These are phyloP conservation scores for Trachelus tabidus DNA, from an alignment of 2,888 invertebrate species.

Conservation along the genomic window DNA sequence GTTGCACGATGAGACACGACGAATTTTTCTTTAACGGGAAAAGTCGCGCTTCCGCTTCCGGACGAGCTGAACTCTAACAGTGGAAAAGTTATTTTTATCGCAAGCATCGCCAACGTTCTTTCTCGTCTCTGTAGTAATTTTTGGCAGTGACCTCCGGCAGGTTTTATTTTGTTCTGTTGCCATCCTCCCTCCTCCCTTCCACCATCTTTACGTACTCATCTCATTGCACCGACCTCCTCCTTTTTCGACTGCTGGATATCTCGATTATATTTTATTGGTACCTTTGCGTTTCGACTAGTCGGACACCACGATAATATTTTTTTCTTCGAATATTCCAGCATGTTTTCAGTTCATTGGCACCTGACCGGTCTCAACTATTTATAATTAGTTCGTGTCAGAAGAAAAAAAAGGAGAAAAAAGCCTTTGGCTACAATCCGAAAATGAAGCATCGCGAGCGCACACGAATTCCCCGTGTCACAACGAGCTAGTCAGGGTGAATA, in stretches of 20 bases:
- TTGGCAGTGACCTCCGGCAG: background rate
- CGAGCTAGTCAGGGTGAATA: background rate
- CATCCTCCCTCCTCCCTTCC: background rate
- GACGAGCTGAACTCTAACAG: background rate
- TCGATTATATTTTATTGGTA: background rate
- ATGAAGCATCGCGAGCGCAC: background rate
- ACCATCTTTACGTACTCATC: background rate
- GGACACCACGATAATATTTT: background rate
- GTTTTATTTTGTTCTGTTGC: background rate
- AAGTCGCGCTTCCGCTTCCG: background rate
- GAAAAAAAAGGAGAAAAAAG: background rate
- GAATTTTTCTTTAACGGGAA: background rate
- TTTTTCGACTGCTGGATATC: background rate
- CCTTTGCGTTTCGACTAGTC: background rate
- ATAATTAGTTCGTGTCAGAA: background rate
- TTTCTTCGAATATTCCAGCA: background rate
- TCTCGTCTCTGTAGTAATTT: background rate
- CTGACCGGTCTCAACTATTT: background rate
- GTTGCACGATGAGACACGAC: background rate
- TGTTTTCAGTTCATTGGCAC: background rate
- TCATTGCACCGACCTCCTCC: background rate
- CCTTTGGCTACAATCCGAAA: background rate
- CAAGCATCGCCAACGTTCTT: background rate
- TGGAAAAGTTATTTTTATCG: background rate
- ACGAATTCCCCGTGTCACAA: background rate